Evolutionary conservation across 64 coral and sea anemone genomes (phyloP).

Genomic region (Montipora capricornis): DNA sequence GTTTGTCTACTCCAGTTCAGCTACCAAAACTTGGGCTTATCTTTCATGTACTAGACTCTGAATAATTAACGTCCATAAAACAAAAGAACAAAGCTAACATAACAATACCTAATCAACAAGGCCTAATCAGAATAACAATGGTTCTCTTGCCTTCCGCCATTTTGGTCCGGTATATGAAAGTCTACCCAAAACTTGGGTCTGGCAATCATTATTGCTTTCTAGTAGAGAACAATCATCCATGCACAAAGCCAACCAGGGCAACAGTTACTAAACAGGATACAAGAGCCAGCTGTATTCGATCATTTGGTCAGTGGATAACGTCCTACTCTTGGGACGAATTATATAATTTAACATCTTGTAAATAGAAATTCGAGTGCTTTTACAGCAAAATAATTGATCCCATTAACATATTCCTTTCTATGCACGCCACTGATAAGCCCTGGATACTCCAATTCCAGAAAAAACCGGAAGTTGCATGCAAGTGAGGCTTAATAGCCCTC

Average conservation of each 20-base stretch:
- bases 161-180: no score
- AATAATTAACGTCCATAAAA: no score
- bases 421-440: constrained; percentile 66
- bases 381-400: not conserved
- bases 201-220: constrained; percentile 63
- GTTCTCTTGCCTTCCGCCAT: no score
- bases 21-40: constrained; percentile 48
- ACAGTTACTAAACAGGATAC: constrained; percentile 11
- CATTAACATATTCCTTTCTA: constrained; percentile 45
- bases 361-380: constrained; percentile 59
- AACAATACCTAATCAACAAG: no score
- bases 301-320: constrained; percentile 53
- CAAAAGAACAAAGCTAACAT: no score
- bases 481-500: no score
- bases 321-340: constrained; percentile 57
- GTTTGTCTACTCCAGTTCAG: constrained; percentile 27
- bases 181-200: constrained; percentile 28
- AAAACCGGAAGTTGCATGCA: no score
- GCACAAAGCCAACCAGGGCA: constrained; percentile 15
- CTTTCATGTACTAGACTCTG: not conserved
- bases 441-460: not conserved
- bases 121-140: no score
- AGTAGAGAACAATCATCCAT: constrained; percentile 24
- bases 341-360: constrained; percentile 36
- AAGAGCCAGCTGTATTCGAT: constrained; percentile 41